Conservation (phyloP, 2,797 vertebrate species). For the Schizopygopsis pylzovi region DNA sequence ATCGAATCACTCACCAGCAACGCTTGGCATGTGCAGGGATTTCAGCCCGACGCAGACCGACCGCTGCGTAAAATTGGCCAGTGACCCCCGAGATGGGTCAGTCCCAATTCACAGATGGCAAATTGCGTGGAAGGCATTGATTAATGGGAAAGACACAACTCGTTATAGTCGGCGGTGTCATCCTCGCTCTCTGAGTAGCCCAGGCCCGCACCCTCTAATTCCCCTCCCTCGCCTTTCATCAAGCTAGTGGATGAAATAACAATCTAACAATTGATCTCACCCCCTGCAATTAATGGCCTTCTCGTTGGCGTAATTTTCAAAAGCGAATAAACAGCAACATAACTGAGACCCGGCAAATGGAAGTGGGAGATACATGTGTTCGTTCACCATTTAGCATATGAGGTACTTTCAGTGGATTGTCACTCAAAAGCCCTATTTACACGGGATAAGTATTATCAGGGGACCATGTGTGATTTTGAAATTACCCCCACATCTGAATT, state of each 20-base stretch:
- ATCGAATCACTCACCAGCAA: conserved; percentile 78
- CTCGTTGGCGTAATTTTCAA: conserved; percentile 68
- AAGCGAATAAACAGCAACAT: conserved; percentile 63
- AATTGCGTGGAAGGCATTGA: conserved; percentile 86
- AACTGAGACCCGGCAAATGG: conserved; percentile 54
- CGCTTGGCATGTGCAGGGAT: conserved; percentile 70
- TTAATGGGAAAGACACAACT: conserved; percentile 83
- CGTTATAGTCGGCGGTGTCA: conserved; percentile 76
- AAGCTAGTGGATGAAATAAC: conserved; percentile 75
- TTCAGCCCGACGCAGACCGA: conserved; percentile 69
- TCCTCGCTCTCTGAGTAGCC: conserved; percentile 59
- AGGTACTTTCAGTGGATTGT: conserved; percentile 54
- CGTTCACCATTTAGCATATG: conserved; percentile 44
- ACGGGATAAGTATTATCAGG: too few relatives aligned
- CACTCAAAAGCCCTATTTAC: conserved; percentile 1
- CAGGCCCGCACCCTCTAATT: conserved; percentile 42
- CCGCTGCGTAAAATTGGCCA: conserved; percentile 80
- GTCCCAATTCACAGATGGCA: conserved; percentile 81
- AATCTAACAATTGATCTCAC: conserved; percentile 74
- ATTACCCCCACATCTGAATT: too few relatives aligned
- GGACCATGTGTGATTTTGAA: too few relatives aligned
- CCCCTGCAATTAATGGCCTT: conserved; percentile 72
- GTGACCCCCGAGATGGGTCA: conserved; percentile 80
- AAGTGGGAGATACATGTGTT: conserved; percentile 50
- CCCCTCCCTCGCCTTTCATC: conserved; percentile 63